phyloP scores from a whole-genome alignment of 2,113 vertebrate species.

The Otocyon megalotis region DNA sequence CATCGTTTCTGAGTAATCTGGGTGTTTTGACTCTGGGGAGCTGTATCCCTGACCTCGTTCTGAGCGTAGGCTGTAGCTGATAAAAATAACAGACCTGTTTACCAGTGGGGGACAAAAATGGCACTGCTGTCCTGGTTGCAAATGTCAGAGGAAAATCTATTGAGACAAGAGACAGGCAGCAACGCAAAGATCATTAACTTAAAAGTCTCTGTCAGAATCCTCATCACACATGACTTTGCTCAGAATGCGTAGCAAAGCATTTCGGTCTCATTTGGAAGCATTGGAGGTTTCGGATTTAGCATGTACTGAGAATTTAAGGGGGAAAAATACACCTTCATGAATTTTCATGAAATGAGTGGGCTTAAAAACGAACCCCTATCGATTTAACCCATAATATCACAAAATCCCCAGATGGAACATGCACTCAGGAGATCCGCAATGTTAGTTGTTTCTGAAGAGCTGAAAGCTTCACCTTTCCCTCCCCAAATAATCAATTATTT shows the following conservation, averaged over 20 bases:
- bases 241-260: not conserved
- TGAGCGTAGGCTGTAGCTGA: not conserved
- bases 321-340: not conserved
- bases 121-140: not conserved
- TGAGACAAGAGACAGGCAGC: not conserved
- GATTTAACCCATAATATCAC: not conserved
- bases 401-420: not conserved
- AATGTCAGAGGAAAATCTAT: not conserved
- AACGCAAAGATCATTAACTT: not conserved
- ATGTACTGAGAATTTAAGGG: not conserved
- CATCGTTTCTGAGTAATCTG: not conserved
- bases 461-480: not conserved
- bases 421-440: no score
- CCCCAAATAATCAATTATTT: not conserved
- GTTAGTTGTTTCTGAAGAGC: not conserved
- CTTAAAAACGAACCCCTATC: not conserved
- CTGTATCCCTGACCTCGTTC: not conserved
- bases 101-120: not conserved
- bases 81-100: not conserved
- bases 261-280: not conserved
- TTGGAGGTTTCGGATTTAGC: rapidly evolving
- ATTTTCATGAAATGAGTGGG: not conserved
- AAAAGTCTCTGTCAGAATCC: not conserved
- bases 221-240: not conserved
- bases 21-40: not conserved